Base-by-base conservation (phyloP, 2,888 invertebrate genomes). In the Mechanitis mazaeus region DNA sequence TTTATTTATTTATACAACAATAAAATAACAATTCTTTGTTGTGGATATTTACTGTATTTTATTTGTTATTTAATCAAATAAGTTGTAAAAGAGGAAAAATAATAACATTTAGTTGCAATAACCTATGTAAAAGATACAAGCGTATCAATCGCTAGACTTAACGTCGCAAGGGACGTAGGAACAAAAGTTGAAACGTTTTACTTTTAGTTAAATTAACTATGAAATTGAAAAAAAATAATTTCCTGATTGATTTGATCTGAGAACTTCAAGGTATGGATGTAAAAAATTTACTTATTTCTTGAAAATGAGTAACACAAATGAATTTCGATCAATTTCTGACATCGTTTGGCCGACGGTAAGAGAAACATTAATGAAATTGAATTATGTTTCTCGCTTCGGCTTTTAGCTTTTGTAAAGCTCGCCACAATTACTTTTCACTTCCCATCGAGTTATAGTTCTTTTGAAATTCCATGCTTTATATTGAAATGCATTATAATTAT, bases 341-440 rank as follows among this genome's bases (percentile, higher is more conserved):
- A 63, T 60, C 63, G 46, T 55, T 64, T 55, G 63, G 33, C 64
- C 55, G 28, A 54, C 56, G 56, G 53, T 58, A 55, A 56, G 47
- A 57, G 53, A 66, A 45, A 59, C 42, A 58, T 59, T 62, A 66
- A 69, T 67, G 68, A 65, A 67, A 81, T 81, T 82, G 80, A 80
- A 81, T 81, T 81, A 78, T 77, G 75, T 68, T 71, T 73, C 72
- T 72, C 73, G 71, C 69, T 57, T 42, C 59, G 33, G 63, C 59
- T 59, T 59, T 63, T 57, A 63, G 54, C 59, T 35, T 62, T 62
- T 62, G 55, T 59, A 38, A 56, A 53, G 53, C 45, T 55, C 50
- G n/a, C 45, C 53, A 28, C 33, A 55, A 53, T 56, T 55, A 45
- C 45, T 56, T 59, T 53, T 53, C 59, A 59, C 53, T 59, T 42